Conservation (phyloP, 2,797 vertebrate species). For the Eulemur albifrons region DNA sequence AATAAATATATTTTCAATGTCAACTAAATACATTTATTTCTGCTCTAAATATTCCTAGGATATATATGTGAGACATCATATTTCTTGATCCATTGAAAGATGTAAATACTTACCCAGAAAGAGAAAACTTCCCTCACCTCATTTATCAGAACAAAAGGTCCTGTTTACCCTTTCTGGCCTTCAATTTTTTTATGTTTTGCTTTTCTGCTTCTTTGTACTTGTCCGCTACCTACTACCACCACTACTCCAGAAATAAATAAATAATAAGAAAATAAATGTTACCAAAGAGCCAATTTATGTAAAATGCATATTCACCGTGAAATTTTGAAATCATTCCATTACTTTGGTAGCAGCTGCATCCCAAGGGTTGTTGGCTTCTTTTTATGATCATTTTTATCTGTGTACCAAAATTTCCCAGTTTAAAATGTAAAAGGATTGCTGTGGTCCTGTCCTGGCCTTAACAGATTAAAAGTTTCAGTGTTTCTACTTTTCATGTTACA, state of each 20-base stretch:
- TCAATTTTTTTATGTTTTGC: not conserved
- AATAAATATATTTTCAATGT: not conserved
- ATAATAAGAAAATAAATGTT: not conserved
- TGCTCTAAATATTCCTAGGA: not conserved
- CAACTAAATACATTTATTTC: not conserved
- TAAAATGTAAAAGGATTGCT: not conserved
- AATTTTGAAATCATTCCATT: not conserved
- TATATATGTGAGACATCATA: not conserved
- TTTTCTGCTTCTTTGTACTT: not conserved
- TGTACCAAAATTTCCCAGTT: not conserved
- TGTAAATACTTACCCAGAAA: not conserved
- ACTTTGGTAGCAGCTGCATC: not conserved
- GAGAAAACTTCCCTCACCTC: not conserved
- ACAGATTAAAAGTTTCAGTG: not conserved
- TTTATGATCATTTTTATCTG: not conserved
- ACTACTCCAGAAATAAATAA: not conserved
- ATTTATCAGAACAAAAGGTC: not conserved
- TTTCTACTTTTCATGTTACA: not conserved
- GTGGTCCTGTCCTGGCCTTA: not conserved
- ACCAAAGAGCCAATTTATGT: not conserved
- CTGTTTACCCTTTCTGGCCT: not conserved
- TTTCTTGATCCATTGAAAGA: not conserved
- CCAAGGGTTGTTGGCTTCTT: not conserved
- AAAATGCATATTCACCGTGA: not conserved
- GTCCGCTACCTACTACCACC: not conserved